Conservation (phyloP, 2,888 invertebrate species). For the Strigamia crassipes region DNA sequence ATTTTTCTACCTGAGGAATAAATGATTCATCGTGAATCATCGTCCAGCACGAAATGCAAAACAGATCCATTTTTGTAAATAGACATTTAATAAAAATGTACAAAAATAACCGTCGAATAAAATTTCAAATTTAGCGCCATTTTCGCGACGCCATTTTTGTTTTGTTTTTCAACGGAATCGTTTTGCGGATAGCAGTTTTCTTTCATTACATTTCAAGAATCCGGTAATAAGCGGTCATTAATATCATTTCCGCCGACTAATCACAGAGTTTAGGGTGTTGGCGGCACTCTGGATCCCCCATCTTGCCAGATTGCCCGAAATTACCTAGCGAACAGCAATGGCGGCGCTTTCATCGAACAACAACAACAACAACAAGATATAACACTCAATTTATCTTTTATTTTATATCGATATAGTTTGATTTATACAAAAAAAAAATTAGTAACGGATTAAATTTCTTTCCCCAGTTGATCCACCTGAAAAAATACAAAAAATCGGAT, state of each 20-base stretch:
- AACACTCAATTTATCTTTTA: too few relatives aligned
- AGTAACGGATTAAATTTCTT: slow-evolving; percentile 45
- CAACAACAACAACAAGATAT: too few relatives aligned
- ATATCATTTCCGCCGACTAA: neutral
- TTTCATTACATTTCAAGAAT: neutral
- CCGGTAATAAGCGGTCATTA: neutral
- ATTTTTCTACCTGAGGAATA: neutral
- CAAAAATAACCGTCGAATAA: too few relatives aligned
- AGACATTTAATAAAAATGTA: too few relatives aligned
- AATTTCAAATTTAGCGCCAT: neutral
- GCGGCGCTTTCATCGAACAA: too few relatives aligned
- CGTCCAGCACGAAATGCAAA: too few relatives aligned
- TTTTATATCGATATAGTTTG: too few relatives aligned
- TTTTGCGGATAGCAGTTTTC: neutral
- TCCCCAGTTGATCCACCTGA: slow-evolving; percentile 48
- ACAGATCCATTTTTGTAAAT: too few relatives aligned
- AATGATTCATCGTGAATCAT: slow-evolving; percentile 1
- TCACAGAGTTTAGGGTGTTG: neutral
- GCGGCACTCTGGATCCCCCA: neutral
- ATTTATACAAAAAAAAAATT: too few relatives aligned
- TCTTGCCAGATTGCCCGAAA: neutral
- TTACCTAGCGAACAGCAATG: neutral
- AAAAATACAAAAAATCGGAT: neutral
- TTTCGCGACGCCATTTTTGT: neutral
- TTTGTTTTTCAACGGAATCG: neutral